A percentile compares a stretch with the other conserved stretches of the same genome.
Conservation (phyloP, 2,888 invertebrate genomes). For the Anodontia alba region DNA sequence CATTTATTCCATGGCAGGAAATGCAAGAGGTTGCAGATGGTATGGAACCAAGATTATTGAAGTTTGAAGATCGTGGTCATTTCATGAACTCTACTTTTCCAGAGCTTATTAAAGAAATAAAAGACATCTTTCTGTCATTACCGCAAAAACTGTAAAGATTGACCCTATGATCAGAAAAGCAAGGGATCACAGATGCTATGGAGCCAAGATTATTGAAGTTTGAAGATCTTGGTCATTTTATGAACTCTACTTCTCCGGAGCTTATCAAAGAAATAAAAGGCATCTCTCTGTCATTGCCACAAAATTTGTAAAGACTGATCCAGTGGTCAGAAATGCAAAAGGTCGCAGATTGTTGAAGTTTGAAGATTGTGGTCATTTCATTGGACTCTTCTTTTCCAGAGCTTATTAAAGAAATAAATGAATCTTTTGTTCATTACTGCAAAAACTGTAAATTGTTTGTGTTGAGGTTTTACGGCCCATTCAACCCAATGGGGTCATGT, state of each 20-base stretch:
- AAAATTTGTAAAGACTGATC: slow-evolving; percentile 72
- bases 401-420: slow-evolving; percentile 71
- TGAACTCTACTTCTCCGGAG: slow-evolving; percentile 77
- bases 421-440: too few relatives aligned
- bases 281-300: too few relatives aligned
- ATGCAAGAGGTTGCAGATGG: slow-evolving; percentile 74
- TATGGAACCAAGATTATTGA: slow-evolving; percentile 69
- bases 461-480: too few relatives aligned
- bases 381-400: slow-evolving; percentile 78
- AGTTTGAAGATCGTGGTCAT: slow-evolving; percentile 77
- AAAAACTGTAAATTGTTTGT: too few relatives aligned
- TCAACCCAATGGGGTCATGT: too few relatives aligned
- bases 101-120: slow-evolving; percentile 74
- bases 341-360: slow-evolving; percentile 74
- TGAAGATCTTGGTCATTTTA: slow-evolving; percentile 79
- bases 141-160: slow-evolving; percentile 70
- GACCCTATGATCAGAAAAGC: slow-evolving; percentile 77
- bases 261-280: slow-evolving; percentile 71
- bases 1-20: slow-evolving; percentile 78
- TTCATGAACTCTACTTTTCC: slow-evolving; percentile 79
- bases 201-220: slow-evolving; percentile 72
- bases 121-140: too few relatives aligned
- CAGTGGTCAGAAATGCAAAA: slow-evolving; percentile 76
- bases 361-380: slow-evolving; percentile 79
- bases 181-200: slow-evolving; percentile 72